Evolutionary conservation across 2,797 vertebrate species (phyloP).

Genomic region (Ctenopoma kingsleyae): DNA sequence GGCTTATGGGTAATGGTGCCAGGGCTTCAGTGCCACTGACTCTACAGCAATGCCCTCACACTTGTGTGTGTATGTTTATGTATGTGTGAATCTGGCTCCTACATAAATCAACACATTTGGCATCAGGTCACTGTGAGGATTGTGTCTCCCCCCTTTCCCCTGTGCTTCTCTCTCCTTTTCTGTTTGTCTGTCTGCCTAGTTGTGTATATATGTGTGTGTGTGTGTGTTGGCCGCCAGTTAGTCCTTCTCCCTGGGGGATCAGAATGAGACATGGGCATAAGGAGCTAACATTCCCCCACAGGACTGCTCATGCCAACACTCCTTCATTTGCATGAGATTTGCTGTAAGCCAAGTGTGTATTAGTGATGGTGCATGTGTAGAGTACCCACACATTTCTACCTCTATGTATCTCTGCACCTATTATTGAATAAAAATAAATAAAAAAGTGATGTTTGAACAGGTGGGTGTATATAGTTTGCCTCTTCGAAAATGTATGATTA

Average conservation of each 20-base stretch:
- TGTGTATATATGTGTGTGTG: slow-evolving; percentile 13
- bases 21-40: slow-evolving; percentile 30
- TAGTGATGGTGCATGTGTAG: slow-evolving; percentile 1
- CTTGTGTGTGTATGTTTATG: slow-evolving; percentile 3
- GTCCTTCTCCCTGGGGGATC: slow-evolving; percentile 37
- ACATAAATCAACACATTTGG: slow-evolving; percentile 51
- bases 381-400: background rate
- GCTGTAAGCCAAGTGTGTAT: slow-evolving; percentile 36
- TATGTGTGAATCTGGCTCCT: slow-evolving; percentile 25
- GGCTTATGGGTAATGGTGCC: slow-evolving; percentile 38
- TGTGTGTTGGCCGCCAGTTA: slow-evolving; percentile 8
- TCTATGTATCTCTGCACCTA: background rate
- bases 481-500: background rate
- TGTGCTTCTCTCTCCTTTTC: background rate
- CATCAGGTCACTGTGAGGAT: slow-evolving; percentile 34
- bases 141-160: slow-evolving; percentile 7
- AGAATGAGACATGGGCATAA: slow-evolving; percentile 47
- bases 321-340: slow-evolving; percentile 53
- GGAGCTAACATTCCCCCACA: slow-evolving; percentile 48
- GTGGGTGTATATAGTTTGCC: background rate
- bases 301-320: slow-evolving; percentile 40
- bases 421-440: background rate
- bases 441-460: background rate
- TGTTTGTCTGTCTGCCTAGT: background rate
- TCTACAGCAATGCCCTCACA: slow-evolving; percentile 5